Conservation (phyloP, 2,797 vertebrate genomes). For the Mallotus villosus region DNA sequence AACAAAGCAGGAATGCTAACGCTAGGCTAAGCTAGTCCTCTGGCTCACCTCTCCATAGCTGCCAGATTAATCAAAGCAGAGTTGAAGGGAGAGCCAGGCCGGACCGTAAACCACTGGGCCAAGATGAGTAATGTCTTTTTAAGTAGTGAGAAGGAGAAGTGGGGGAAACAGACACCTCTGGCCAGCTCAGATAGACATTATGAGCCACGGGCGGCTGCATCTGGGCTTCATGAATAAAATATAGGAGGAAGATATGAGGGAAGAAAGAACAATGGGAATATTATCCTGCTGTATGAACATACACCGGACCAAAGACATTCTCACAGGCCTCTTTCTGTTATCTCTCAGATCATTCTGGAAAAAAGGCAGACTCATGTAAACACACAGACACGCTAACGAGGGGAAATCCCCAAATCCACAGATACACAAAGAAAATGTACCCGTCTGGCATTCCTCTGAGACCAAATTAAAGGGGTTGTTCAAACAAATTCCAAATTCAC, state of each 20-base stretch:
- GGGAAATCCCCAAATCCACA: conserved; percentile 48
- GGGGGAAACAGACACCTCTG: conserved; percentile 39
- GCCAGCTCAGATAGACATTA: conserved; percentile 37
- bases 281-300: conserved; percentile 62
- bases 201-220: conserved; percentile 31
- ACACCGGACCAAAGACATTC: conserved; percentile 49
- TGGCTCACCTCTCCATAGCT: conserved; percentile 46
- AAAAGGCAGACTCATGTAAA: conserved; percentile 40
- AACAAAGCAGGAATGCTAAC: conserved; percentile 18
- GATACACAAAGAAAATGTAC: conserved; percentile 63
- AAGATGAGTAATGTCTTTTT: conserved; percentile 58
- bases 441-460: conserved; percentile 61
- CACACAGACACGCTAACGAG: conserved; percentile 46
- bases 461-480: conserved; percentile 63
- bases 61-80: conserved; percentile 61
- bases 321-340: conserved; percentile 40
- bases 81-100: conserved; percentile 57
- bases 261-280: conserved; percentile 72
- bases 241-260: conserved; percentile 51
- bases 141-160: conserved; percentile 41
- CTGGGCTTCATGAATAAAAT: conserved; percentile 75
- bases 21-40: conserved; percentile 22
- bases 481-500: conserved; percentile 67
- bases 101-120: conserved; percentile 48
- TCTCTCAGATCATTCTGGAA: conserved; percentile 56